Conservation (phyloP, 2,797 vertebrate species). For the Salarias fasciatus region DNA sequence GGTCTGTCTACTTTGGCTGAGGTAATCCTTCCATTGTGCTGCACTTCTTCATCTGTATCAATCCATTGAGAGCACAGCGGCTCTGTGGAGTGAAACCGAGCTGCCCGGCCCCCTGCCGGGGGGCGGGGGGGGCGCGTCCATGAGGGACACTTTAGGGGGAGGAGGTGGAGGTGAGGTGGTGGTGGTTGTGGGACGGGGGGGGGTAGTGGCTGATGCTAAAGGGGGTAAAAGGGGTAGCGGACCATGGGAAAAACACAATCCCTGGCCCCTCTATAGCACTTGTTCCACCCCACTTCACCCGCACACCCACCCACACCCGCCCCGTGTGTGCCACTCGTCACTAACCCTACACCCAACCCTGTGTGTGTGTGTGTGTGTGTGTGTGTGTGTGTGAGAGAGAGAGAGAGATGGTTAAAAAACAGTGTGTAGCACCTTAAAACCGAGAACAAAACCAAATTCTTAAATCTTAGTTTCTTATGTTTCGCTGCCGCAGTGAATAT, state of each 20-base stretch:
- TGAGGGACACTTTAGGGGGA: constrained; percentile 11
- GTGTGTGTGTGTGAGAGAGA: too few relatives aligned
- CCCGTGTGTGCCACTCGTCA: constrained; percentile 82
- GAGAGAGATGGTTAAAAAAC: too few relatives aligned
- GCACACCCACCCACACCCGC: constrained; percentile 51
- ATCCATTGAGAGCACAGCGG: constrained; percentile 84
- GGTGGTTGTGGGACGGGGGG: too few relatives aligned
- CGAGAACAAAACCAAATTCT: too few relatives aligned
- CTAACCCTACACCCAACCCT: constrained; percentile 79
- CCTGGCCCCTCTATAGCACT: constrained; percentile 78
- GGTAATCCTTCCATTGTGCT: constrained; percentile 85
- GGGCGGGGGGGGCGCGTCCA: constrained; percentile 41
- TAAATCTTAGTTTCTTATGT: too few relatives aligned
- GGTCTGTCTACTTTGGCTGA: constrained; percentile 76
- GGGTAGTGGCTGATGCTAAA: constrained; percentile 15
- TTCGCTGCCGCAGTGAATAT: too few relatives aligned
- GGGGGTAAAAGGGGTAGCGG: constrained; percentile 60
- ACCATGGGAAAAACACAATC: constrained; percentile 87
- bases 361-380: too few relatives aligned
- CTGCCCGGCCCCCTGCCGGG: constrained; percentile 46
- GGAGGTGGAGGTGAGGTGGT: not conserved
- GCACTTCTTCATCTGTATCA: constrained; percentile 88
- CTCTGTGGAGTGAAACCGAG: constrained; percentile 89
- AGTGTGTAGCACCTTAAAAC: too few relatives aligned
- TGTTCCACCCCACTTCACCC: constrained; percentile 85